A percentile compares a stretch with the other conserved stretches of the same genome.
phyloP scores from a whole-genome alignment of 2,888 invertebrate genomes.

The Abrostola triplasia region DNA sequence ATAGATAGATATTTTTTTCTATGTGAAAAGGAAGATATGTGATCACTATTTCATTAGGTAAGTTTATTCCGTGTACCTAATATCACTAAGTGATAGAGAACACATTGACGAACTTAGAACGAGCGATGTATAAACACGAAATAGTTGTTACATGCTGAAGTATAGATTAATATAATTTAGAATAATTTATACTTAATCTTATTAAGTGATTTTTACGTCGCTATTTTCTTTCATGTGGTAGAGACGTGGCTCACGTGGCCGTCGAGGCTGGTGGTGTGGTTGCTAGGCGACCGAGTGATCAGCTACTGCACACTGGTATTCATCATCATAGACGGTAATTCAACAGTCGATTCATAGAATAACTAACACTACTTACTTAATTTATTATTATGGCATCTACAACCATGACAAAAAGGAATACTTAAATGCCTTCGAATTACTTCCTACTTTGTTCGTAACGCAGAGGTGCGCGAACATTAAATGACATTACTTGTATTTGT shows the following conservation, averaged over 20 bases:
- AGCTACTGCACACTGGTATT: conserved; percentile 46
- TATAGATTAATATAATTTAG: conserved; percentile 70
- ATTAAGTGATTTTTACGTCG: conserved; percentile 72
- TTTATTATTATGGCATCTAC: conserved; percentile 65
- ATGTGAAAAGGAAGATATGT: conserved; percentile 81
- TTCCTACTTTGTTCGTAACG: conserved; percentile 50
- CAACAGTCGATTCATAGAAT: conserved; percentile 60
- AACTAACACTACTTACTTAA: conserved; percentile 62
- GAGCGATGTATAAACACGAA: conserved; percentile 40
- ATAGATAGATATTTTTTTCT: conserved; percentile 64
- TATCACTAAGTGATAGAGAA: conserved; percentile 77
- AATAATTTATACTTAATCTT: conserved; percentile 79
- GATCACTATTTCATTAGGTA: conserved; percentile 68
- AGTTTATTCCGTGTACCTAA: conserved; percentile 65
- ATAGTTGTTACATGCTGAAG: conserved; percentile 53
- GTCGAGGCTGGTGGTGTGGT: conserved; percentile 22
- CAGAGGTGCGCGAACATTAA: conserved; percentile 51
- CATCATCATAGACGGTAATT: conserved; percentile 54
- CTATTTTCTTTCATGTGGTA: conserved; percentile 40
- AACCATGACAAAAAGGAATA: conserved; percentile 58
- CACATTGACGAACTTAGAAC: conserved; percentile 64
- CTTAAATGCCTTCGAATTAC: conserved; percentile 52
- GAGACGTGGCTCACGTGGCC: conserved; percentile 19
- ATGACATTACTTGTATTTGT: conserved; percentile 47
- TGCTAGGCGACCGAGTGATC: conserved; percentile 34